These are phyloP conservation scores for Julus scandinavius DNA, from an alignment of 2,888 invertebrate genomes.

Conservation along the genomic window DNA sequence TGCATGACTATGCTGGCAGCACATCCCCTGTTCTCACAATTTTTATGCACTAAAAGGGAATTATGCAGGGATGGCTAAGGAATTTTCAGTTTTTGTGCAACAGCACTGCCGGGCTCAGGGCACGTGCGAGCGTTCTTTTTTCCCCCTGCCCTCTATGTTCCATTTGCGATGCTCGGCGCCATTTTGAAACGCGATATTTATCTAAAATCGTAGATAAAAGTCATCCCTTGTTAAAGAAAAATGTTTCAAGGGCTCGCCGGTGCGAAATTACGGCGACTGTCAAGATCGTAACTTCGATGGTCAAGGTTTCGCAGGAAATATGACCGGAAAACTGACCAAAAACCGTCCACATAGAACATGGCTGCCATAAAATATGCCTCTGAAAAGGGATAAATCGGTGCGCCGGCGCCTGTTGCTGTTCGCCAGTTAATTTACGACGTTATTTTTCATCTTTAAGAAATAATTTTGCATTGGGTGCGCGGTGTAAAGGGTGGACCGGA, in stretches of 20 bases:
- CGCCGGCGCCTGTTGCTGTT: neutral
- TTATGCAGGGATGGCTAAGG: too few relatives aligned
- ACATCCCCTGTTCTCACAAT: too few relatives aligned
- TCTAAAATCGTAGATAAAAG: too few relatives aligned
- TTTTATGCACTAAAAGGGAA: too few relatives aligned
- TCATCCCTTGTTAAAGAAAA: neutral
- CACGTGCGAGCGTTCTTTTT: too few relatives aligned
- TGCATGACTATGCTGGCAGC: too few relatives aligned
- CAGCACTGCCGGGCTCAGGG: too few relatives aligned
- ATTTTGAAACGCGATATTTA: too few relatives aligned
- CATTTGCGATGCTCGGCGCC: too few relatives aligned
- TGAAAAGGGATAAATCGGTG: neutral
- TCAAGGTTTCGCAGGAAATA: slow-evolving; percentile 16
- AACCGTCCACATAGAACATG: neutral
- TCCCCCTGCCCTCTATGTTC: too few relatives aligned
- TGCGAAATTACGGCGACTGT: neutral
- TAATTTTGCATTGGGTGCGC: neutral
- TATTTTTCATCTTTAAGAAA: neutral
- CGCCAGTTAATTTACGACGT: neutral
- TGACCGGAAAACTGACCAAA: neutral
- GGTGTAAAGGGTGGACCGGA: neutral
- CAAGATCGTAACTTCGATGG: slow-evolving; percentile 18
- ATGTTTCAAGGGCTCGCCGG: neutral
- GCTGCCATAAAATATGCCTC: neutral
- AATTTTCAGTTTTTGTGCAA: too few relatives aligned